A percentile compares a stretch with the other conserved stretches of the same genome.
Conservation (phyloP, 2,888 invertebrate species). For the Drosophila colorata region DNA sequence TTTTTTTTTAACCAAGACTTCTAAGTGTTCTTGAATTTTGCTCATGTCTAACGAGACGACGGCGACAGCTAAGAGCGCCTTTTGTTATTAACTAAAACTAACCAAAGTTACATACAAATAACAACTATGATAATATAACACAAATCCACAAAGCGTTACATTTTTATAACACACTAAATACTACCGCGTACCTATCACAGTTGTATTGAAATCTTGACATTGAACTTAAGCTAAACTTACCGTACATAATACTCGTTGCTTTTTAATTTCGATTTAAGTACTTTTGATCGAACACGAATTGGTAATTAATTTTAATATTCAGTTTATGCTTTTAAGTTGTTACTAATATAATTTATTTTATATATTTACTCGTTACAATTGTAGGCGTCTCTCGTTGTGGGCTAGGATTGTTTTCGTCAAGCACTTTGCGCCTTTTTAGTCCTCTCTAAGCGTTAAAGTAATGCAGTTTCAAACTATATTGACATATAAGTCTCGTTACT, state of each 20-base stretch:
- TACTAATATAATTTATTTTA: constrained; percentile 53
- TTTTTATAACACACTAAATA: constrained; percentile 14
- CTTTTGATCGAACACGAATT: constrained; percentile 50
- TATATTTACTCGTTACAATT: constrained; percentile 34
- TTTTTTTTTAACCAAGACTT: constrained; percentile 31
- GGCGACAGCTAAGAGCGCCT: constrained; percentile 12
- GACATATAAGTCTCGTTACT: not conserved
- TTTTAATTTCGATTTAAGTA: constrained; percentile 52
- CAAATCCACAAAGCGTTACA: constrained; percentile 19
- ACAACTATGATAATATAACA: constrained; percentile 22
- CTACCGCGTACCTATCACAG: constrained; percentile 33
- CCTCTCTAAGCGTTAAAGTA: not conserved
- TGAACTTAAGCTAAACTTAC: constrained; percentile 58
- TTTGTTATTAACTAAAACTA: constrained; percentile 40
- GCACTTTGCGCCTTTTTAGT: constrained; percentile 10
- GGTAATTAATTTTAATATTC: constrained; percentile 61
- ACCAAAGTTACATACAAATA: constrained; percentile 5
- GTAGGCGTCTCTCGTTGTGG: constrained; percentile 28
- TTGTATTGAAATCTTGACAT: constrained; percentile 45
- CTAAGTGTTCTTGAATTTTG: constrained; percentile 79
- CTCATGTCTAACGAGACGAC: constrained; percentile 27
- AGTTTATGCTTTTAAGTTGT: constrained; percentile 61
- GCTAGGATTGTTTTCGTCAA: constrained; percentile 13
- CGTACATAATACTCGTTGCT: constrained; percentile 41
- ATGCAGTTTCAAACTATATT: not conserved